Evolutionary conservation across 64 coral and sea anemone species (phyloP), one percentile per base, ranked within the genome.

Genomic region (Montipora sp.): DNA sequence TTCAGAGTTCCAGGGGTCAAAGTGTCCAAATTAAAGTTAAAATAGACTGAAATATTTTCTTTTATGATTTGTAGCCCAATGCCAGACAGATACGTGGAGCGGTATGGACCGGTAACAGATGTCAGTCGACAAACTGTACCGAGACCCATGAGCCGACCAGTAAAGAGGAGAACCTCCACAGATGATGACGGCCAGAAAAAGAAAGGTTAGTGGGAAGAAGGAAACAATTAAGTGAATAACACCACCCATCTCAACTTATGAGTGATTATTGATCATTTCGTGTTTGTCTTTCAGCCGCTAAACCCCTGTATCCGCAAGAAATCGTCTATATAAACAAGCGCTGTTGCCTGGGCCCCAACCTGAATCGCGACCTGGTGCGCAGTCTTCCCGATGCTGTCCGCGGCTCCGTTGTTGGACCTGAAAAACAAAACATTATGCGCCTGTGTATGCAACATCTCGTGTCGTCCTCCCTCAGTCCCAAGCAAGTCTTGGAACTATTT

Each of bases 341-440:
- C n/a, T 98, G 96, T 47, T 98, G 88, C 74, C 92, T 93, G 15
- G 96, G 96, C 0, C 93, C 96, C 4, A 89, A 90, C 48, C 73
- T 98, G 4, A 98, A 88, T 77, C 85, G 96, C 36, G 96, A 98
- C 19, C 86, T 95, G 5, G 87, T 98, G 71, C 83, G 93, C 19
- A 95, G 87, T 77, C 80, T 98, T 1, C 96, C 96, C 2, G 96
- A 98, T 72, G 74, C 75, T 36, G 89, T 94, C 8, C 88, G 92
- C 61, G 96, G 96, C 5, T 92, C 90, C 9, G 93, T 98, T 15
- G 90, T 92, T 44, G 96, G 96, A 36, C 96, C 96, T 1, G 96
- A 98, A 80, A 98, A 98, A 77, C 93, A 95, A 80, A 98, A 98
- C 80, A 91, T 98, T 43, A 98, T 98, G 96, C 91, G 96, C 11